phyloP scores from a whole-genome alignment of 2,888 invertebrate species.

The Myathropa florea region DNA sequence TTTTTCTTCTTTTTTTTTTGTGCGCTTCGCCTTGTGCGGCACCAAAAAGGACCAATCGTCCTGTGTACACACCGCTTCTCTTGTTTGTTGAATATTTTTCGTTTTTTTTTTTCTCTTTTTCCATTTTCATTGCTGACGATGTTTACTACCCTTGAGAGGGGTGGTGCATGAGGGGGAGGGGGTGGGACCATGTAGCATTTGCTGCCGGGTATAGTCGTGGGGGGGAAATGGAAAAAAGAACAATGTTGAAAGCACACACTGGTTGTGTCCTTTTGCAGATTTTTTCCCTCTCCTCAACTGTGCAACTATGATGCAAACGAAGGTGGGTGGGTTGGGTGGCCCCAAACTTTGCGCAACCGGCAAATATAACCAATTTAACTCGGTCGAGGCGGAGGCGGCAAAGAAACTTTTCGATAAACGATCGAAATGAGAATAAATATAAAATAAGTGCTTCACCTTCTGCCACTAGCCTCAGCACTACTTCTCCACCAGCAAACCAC shows the following conservation, averaged over 20 bases:
- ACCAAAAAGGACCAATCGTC: conserved; percentile 53
- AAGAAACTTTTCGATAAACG: conserved; percentile 56
- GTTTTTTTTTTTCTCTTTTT: too few relatives aligned
- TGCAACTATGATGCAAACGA: conserved; percentile 37
- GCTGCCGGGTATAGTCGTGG: background rate
- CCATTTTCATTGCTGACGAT: conserved; percentile 20
- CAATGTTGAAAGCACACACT: background rate
- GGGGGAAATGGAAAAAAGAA: background rate
- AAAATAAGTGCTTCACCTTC: conserved; percentile 45
- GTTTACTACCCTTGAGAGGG: background rate
- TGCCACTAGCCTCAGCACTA: background rate
- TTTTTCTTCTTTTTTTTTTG: background rate
- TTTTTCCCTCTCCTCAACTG: conserved; percentile 1
- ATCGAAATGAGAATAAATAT: conserved; percentile 63
- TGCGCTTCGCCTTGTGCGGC: conserved; percentile 8
- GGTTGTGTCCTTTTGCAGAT: conserved; percentile 31
- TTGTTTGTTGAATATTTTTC: conserved; percentile 18
- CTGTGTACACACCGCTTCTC: conserved; percentile 6
- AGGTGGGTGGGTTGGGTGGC: background rate
- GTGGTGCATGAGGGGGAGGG: background rate
- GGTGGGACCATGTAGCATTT: background rate
- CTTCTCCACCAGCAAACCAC: background rate
- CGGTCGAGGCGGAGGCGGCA: background rate
- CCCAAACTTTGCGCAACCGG: background rate
- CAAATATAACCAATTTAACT: conserved; percentile 46